These are phyloP conservation scores for Herminia tarsipennalis DNA, from an alignment of 2,888 invertebrate genomes.

Conservation along the genomic window DNA sequence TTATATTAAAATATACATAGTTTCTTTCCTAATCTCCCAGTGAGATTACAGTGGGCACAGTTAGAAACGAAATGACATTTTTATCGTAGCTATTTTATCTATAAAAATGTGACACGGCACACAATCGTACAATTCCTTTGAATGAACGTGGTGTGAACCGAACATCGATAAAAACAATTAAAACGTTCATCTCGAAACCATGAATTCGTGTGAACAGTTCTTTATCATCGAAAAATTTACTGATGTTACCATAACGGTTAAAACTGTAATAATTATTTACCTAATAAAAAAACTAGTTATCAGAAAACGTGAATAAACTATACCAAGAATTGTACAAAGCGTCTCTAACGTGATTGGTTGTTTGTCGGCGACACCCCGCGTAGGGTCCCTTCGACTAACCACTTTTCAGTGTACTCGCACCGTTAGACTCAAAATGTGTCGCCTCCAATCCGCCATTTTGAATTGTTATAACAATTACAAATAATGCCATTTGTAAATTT, in stretches of 20 bases:
- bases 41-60: slow-evolving; percentile 8
- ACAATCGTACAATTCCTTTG: slow-evolving; percentile 19
- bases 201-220: slow-evolving; percentile 18
- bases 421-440: slow-evolving; percentile 42
- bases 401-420: slow-evolving; percentile 35
- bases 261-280: slow-evolving; percentile 7
- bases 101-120: slow-evolving; percentile 33
- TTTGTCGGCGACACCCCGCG: slow-evolving; percentile 26
- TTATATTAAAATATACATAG: too few relatives aligned
- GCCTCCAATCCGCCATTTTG: slow-evolving; percentile 59
- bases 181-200: slow-evolving; percentile 13
- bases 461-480: slow-evolving; percentile 33
- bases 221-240: slow-evolving; percentile 10
- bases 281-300: slow-evolving; percentile 1
- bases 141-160: slow-evolving; percentile 33
- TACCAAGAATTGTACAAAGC: too few relatives aligned
- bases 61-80: slow-evolving; percentile 37
- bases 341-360: slow-evolving; percentile 43
- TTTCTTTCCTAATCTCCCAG: background rate
- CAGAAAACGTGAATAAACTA: too few relatives aligned
- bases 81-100: slow-evolving; percentile 43
- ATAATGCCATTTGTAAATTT: too few relatives aligned
- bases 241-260: slow-evolving; percentile 8
- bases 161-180: slow-evolving; percentile 28
- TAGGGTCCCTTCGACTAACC: slow-evolving; percentile 47